A percentile compares a stretch with the other conserved stretches of the same genome.
Conservation (phyloP, 2,888 invertebrate species). For the Caenorhabditis sp. region DNA sequence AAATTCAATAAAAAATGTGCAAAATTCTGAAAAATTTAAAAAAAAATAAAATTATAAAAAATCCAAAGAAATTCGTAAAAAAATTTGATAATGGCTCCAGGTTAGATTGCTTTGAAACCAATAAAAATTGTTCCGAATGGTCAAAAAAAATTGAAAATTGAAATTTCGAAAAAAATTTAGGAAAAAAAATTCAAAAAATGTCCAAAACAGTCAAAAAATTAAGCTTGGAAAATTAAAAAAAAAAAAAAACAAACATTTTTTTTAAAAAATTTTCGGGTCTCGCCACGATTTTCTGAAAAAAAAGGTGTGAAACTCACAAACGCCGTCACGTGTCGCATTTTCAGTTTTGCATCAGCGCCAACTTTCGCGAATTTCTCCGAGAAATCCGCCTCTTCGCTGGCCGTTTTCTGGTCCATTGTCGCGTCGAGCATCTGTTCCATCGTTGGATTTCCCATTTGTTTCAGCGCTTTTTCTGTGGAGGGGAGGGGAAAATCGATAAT, state of each 20-base stretch:
- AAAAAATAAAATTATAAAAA: background rate
- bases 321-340: background rate
- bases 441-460: constrained; percentile 43
- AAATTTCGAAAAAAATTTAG: background rate
- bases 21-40: background rate
- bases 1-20: background rate
- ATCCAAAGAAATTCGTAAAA: too few relatives aligned
- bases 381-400: constrained; percentile 25
- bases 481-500: too few relatives aligned
- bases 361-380: constrained; percentile 9
- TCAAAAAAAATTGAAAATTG: too few relatives aligned
- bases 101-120: too few relatives aligned
- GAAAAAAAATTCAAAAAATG: too few relatives aligned
- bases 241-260: background rate
- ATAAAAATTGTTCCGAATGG: too few relatives aligned
- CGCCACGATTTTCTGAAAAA: too few relatives aligned
- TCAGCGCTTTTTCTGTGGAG: constrained; percentile 37
- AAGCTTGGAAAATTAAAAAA: background rate
- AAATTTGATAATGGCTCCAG: too few relatives aligned
- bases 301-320: background rate
- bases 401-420: constrained; percentile 41
- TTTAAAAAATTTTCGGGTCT: too few relatives aligned
- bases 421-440: constrained; percentile 35
- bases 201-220: background rate
- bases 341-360: background rate